phyloP scores from a whole-genome alignment of 2,888 invertebrate genomes.

The Teinopalpus imperialis region DNA sequence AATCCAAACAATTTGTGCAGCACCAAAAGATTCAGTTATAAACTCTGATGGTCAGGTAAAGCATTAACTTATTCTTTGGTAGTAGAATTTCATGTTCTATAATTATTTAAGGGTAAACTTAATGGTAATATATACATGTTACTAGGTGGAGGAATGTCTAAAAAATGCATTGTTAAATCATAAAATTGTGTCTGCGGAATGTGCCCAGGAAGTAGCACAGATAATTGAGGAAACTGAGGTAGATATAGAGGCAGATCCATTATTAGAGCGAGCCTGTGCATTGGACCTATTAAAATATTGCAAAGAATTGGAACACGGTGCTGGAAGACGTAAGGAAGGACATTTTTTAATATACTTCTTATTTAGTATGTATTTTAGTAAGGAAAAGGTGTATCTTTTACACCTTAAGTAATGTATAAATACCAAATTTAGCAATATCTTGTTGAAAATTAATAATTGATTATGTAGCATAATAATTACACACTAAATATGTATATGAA shows the following conservation, averaged over 20 bases:
- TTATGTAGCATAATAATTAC: no score
- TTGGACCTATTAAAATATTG: slow-evolving; percentile 92
- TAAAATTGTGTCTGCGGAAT: slow-evolving; percentile 87
- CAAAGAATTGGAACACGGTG: slow-evolving; percentile 90
- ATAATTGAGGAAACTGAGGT: slow-evolving; percentile 94
- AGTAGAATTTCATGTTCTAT: no score
- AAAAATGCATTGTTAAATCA: slow-evolving; percentile 90
- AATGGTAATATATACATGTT: slow-evolving; percentile 37
- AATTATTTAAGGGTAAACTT: not conserved
- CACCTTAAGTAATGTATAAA: no score
- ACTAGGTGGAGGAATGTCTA: slow-evolving; percentile 93
- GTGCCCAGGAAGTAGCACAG: slow-evolving; percentile 92
- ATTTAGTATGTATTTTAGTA: no score
- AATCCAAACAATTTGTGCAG: slow-evolving; percentile 84
- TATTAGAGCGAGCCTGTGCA: slow-evolving; percentile 93
- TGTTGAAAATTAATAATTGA: no score
- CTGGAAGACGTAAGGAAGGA: slow-evolving; percentile 96
- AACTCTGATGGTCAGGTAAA: slow-evolving; percentile 73
- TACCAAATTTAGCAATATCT: no score
- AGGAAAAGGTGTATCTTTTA: no score
- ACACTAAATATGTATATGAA: no score
- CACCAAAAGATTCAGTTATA: slow-evolving; percentile 65
- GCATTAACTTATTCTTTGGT: not conserved
- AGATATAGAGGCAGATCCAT: slow-evolving; percentile 97
- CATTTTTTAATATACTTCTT: slow-evolving; percentile 40